Conservation (phyloP, 2,888 invertebrate genomes). For the Calameuta pallipes region DNA sequence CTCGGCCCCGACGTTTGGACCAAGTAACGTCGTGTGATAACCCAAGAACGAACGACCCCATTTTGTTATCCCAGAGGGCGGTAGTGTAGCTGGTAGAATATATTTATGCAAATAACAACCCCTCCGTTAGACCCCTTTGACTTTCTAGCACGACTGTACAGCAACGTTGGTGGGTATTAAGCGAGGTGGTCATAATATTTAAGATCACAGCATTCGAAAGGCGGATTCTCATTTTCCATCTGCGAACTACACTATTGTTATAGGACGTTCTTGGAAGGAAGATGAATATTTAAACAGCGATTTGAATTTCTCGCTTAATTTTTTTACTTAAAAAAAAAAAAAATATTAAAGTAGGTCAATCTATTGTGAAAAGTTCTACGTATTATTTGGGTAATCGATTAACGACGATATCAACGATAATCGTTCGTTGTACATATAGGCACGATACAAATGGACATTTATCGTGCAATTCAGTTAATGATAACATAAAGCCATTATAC, state of each 20-base stretch:
- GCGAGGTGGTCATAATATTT: constrained; percentile 48
- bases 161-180: constrained; percentile 44
- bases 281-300: too few relatives aligned
- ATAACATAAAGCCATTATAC: not conserved
- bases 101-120: constrained; percentile 35
- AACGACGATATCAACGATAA: not conserved
- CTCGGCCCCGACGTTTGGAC: not conserved
- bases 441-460: not conserved
- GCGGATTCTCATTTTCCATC: not conserved
- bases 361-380: not conserved
- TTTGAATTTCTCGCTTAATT: too few relatives aligned
- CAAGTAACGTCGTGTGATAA: constrained; percentile 6
- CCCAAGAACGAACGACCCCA: constrained; percentile 15
- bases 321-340: too few relatives aligned
- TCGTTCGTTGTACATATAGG: not conserved
- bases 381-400: not conserved
- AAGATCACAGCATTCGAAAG: constrained; percentile 27
- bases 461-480: not conserved
- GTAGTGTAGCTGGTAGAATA: constrained; percentile 26
- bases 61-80: constrained; percentile 6
- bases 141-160: not conserved
- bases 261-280: too few relatives aligned
- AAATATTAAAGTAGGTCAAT: not conserved
- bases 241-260: too few relatives aligned
- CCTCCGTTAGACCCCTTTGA: constrained; percentile 16